Evolutionary conservation across 2,113 vertebrate genomes (phyloP).

Genomic region (Hyaena hyaena): DNA sequence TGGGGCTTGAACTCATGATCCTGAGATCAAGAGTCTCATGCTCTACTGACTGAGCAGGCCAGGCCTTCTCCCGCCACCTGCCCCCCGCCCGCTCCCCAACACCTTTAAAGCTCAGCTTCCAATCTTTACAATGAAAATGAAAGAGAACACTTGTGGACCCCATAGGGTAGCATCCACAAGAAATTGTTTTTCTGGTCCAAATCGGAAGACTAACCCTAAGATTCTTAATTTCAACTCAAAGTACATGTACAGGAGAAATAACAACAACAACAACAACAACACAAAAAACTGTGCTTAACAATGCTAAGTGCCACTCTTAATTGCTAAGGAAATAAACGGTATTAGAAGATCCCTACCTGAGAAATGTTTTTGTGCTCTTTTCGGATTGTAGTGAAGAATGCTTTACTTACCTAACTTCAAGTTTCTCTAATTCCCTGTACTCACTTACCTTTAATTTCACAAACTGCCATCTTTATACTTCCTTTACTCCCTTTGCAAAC

Average conservation of each 20-base stretch:
- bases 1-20: neutral
- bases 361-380: neutral
- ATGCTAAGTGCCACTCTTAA: neutral
- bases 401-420: conserved; percentile 15
- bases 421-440: conserved; percentile 36
- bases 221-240: conserved; percentile 45
- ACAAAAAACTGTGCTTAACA: neutral
- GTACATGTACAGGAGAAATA: neutral
- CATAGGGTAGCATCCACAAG: neutral
- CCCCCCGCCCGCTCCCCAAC: neutral
- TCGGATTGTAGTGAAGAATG: neutral
- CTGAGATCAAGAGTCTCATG: neutral
- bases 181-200: neutral
- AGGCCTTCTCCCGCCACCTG: neutral
- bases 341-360: neutral
- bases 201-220: neutral
- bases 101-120: neutral
- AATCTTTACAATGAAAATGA: neutral
- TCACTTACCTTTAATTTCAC: conserved; percentile 92
- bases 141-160: neutral
- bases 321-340: neutral
- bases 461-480: conserved; percentile 93
- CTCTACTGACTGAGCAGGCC: neutral
- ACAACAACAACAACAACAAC: neutral
- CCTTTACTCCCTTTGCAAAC: conserved; percentile 93